Evolutionary conservation across 1,140 invertebrate species (phyloP).

Genomic region (Hermatobates lingyangjiaoensis): DNA sequence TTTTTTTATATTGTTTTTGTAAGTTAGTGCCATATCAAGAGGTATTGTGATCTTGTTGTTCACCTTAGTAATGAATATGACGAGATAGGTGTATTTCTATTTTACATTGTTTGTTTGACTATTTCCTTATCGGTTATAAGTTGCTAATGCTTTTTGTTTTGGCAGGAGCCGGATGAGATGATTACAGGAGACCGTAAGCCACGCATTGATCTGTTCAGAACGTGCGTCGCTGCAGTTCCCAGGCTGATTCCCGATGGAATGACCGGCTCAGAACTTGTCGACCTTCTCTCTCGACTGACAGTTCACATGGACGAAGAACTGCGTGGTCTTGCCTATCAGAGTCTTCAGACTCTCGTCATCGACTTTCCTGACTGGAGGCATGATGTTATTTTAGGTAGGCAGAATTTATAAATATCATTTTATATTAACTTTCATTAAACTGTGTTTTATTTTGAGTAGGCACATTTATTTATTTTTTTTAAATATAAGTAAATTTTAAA

Average conservation of each 20-base stretch:
- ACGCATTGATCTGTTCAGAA: constrained; percentile 91
- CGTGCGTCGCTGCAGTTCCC: constrained; percentile 95
- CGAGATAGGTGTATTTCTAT: too few relatives aligned
- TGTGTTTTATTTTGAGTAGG: too few relatives aligned
- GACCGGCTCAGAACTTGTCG: constrained; percentile 80
- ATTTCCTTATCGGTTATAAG: too few relatives aligned
- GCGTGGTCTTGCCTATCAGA: constrained; percentile 81
- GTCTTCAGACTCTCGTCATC: constrained; percentile 82
- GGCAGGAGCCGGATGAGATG: constrained; percentile 74
- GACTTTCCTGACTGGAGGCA: constrained; percentile 96
- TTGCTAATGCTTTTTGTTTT: too few relatives aligned
- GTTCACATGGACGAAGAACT: constrained; percentile 85
- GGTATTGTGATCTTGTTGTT: too few relatives aligned
- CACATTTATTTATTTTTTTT: too few relatives aligned
- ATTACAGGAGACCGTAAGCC: constrained; percentile 94
- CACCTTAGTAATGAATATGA: too few relatives aligned
- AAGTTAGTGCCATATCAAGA: too few relatives aligned
- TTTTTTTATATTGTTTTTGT: too few relatives aligned
- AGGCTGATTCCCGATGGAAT: constrained; percentile 93
- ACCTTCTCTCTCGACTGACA: constrained; percentile 74
- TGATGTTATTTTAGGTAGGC: constrained; percentile 61
- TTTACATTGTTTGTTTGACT: too few relatives aligned
- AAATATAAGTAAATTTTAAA: too few relatives aligned
- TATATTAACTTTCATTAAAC: not conserved
- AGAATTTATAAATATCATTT: too few relatives aligned